A percentile compares a stretch with the other conserved stretches of the same genome.
These are phyloP conservation scores for Stegastes partitus DNA, from an alignment of 2,113 vertebrate genomes.

Conservation along the genomic window DNA sequence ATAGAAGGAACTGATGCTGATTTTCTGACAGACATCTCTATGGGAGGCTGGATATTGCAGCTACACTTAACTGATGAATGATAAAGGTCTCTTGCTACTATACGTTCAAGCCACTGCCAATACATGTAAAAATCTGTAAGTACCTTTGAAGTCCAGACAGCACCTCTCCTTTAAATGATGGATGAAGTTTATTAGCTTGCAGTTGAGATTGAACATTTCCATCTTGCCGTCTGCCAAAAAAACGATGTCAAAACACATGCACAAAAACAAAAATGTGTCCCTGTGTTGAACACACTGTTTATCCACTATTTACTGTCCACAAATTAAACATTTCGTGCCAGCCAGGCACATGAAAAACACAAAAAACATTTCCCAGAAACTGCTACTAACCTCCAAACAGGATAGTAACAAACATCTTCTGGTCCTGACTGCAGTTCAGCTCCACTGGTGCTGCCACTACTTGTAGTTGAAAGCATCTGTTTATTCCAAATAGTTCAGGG, in stretches of 20 bases:
- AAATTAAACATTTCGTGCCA: no score
- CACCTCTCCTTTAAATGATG: conserved; percentile 77
- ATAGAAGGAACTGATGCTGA: no score
- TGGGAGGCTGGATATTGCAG: no score
- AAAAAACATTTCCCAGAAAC: not conserved
- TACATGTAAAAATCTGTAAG: not conserved
- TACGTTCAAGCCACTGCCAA: no score
- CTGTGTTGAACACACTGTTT: no score
- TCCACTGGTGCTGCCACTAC: not conserved
- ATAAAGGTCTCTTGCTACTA: no score
- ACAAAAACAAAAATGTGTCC: not conserved
- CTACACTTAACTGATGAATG: no score
- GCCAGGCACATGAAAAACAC: no score
- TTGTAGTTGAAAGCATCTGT: not conserved
- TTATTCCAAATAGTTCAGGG: not conserved
- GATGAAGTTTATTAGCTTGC: conserved; percentile 81
- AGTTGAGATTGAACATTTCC: conserved; percentile 82
- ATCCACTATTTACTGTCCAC: no score
- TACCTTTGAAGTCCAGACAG: conserved; percentile 72
- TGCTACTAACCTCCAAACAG: conserved; percentile 79
- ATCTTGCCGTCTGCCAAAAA: conserved; percentile 68
- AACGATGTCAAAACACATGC: not conserved
- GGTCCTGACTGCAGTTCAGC: not conserved
- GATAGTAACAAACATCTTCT: conserved; percentile 80
- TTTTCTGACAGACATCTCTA: no score